Evolutionary conservation across 2,888 invertebrate genomes (phyloP), one percentile per base, ranked within the genome.

Genomic region (Leucania comma): DNA sequence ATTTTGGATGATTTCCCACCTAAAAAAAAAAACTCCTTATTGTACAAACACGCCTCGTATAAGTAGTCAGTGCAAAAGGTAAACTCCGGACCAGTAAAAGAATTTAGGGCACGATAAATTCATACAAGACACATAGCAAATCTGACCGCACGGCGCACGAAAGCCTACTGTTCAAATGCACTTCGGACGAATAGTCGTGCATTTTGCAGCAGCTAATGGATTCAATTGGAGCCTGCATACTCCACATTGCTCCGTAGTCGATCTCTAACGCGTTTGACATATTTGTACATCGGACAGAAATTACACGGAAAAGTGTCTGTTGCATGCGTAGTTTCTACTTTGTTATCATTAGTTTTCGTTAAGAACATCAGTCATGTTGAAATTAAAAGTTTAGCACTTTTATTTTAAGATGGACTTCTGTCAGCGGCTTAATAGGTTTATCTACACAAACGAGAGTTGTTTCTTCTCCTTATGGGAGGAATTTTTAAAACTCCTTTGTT

Each of bases 191-290:
- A 66, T 66, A 14, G 14, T 32, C 32, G 32, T 54, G 24, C 8
- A 68, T 54, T 66, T n/a, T 54, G 46, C 46, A 54, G n/a, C n/a
- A n/a, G 17, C 9, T 12, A n/a, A 35, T 42, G 12, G n/a, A 46
- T 32, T 1, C 1, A 14, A 14, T 24, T 42, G 14, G 20, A 29
- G 22, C 12, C 50, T 22, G 63, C 32, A 42, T n/a, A 24, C 8
- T 32, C n/a, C 4, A 24, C 24, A 54, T 68, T 46, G 8, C 32
- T 32, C 8, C 17, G 29, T 10, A 42, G 14, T 10, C 24, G 14
- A 24, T 53, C 4, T 32, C 8, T 0, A 35, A 35, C 8, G 9
- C n/a, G 0, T 46, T 26, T 12, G 14, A 42, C 38, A 6, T 22
- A 17, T 50, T 26, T 17, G 8, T 5, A 62, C 8, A 17, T 3